phyloP scores from a whole-genome alignment of 2,888 invertebrate genomes.

The Argynnis bischoffii region DNA sequence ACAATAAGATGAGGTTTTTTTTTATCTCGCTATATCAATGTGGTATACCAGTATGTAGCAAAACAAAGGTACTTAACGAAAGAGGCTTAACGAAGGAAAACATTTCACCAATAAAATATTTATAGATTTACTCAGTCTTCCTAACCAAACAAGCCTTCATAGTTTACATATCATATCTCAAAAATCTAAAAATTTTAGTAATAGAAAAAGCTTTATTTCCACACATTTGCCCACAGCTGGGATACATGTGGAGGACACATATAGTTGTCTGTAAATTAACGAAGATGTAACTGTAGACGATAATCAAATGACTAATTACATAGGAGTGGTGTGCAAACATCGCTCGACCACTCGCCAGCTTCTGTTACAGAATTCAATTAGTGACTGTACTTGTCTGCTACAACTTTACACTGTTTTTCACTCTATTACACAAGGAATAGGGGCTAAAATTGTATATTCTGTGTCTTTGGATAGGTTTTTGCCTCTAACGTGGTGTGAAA shows the following conservation, averaged over 20 bases:
- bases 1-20: too few relatives aligned
- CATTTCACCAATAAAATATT: too few relatives aligned
- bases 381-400: slow-evolving; percentile 20
- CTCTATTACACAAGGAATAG: neutral
- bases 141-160: too few relatives aligned
- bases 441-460: slow-evolving; percentile 4
- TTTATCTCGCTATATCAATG: too few relatives aligned
- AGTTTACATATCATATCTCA: too few relatives aligned
- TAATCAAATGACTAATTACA: slow-evolving; percentile 40
- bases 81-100: too few relatives aligned
- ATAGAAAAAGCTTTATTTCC: too few relatives aligned
- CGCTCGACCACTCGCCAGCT: slow-evolving; percentile 39
- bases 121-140: too few relatives aligned
- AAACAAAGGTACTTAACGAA: too few relatives aligned
- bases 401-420: neutral
- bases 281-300: slow-evolving; percentile 27
- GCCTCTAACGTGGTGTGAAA: slow-evolving; percentile 20
- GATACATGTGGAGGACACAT: slow-evolving; percentile 1
- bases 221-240: too few relatives aligned
- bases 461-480: slow-evolving; percentile 19
- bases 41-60: too few relatives aligned
- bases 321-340: slow-evolving; percentile 43
- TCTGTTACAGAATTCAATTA: slow-evolving; percentile 43
- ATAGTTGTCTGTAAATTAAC: neutral
- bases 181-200: too few relatives aligned